Conservation (phyloP, 2,797 vertebrate genomes). For the Ficedula albicollis region DNA sequence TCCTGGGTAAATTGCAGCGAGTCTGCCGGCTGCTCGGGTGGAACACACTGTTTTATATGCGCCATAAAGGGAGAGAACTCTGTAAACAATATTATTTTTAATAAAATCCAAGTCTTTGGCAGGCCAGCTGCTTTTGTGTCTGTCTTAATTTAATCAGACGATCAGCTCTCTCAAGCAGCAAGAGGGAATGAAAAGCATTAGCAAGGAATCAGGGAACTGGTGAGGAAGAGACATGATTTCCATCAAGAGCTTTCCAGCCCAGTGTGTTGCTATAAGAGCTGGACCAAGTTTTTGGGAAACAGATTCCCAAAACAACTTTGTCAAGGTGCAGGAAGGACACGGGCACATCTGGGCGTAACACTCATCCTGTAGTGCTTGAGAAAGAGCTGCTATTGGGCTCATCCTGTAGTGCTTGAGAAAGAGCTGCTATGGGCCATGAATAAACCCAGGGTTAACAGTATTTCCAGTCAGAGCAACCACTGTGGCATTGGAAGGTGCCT, state of each 20-base stretch:
- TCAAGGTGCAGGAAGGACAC: background rate
- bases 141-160: constrained; percentile 71
- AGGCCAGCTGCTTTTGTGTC: constrained; percentile 61
- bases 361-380: accelerated
- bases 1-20: background rate
- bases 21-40: background rate
- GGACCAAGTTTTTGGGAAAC: background rate
- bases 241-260: constrained; percentile 43
- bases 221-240: constrained; percentile 23
- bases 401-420: accelerated
- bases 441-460: background rate
- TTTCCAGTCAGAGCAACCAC: background rate
- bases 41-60: constrained; percentile 39
- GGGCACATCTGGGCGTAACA: background rate
- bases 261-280: background rate
- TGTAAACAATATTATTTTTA: constrained; percentile 70
- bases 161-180: constrained; percentile 57
- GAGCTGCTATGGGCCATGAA: accelerated
- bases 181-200: constrained; percentile 65
- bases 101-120: constrained; percentile 67
- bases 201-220: constrained; percentile 16
- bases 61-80: constrained; percentile 58
- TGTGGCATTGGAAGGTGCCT: background rate
- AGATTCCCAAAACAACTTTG: background rate
- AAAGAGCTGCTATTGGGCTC: background rate